phyloP scores from a whole-genome alignment of 2,888 invertebrate species.

The Villa cingulata region DNA sequence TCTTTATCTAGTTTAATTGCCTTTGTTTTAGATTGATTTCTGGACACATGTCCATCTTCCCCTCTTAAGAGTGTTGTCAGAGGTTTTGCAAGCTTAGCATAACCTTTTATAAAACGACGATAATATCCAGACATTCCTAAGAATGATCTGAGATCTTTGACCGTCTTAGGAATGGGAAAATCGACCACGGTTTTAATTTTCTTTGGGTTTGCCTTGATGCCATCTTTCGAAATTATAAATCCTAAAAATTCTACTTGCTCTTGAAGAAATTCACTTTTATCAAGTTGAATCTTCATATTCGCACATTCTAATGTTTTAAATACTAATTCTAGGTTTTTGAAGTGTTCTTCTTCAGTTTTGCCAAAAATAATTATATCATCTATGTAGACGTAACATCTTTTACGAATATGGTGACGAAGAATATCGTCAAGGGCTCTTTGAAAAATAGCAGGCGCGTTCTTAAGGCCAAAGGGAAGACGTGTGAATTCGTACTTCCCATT shows the following conservation, averaged over 20 bases:
- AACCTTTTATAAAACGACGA: constrained; percentile 7
- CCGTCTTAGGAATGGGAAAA: constrained; percentile 3
- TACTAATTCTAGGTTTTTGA: too few species aligned
- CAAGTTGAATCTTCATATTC: constrained; percentile 1
- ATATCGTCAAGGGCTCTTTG: too few species aligned
- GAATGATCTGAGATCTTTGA: constrained; percentile 7
- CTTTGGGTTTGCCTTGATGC: too few species aligned
- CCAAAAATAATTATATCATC: background rate
- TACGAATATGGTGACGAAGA: too few species aligned
- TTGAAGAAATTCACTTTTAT: constrained; percentile 2
- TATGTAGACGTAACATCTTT: background rate
- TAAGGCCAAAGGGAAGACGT: too few species aligned
- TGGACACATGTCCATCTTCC: constrained; percentile 5
- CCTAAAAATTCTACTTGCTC: constrained; percentile 6
- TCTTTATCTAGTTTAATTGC: constrained; percentile 3
- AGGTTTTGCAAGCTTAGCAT: constrained; percentile 4
- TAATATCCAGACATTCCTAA: constrained; percentile 9
- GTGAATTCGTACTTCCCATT: too few species aligned
- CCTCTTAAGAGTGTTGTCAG: constrained; percentile 4
- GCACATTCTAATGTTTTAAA: too few species aligned
- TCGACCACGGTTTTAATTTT: constrained; percentile 7
- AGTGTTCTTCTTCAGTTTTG: background rate
- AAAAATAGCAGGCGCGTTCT: too few species aligned
- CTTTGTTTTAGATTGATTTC: constrained; percentile 1
- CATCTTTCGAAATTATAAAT: too few species aligned